Percentiles rank a stretch among this genome's conserved stretches.
Conservation (phyloP, 37 sponge, comb jelly and placozoan species). For the Corticium candelabrum region DNA sequence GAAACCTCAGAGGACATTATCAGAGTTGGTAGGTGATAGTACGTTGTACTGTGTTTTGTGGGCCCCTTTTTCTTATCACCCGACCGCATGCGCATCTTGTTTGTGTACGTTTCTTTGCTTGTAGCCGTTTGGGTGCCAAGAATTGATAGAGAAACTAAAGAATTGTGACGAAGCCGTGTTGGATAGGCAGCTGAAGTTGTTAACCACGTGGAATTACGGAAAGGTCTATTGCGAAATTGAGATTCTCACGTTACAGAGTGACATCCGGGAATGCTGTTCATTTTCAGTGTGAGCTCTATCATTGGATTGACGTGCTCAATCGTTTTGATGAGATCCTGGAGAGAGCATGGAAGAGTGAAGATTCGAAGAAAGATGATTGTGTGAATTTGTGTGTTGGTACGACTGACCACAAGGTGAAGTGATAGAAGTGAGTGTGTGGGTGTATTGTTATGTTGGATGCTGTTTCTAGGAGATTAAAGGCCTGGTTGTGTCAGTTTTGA, state of each 20-base stretch:
- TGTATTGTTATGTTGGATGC: not conserved
- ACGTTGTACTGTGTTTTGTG: not conserved
- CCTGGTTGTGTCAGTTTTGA: constrained; percentile 40
- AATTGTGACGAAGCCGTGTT: constrained; percentile 47
- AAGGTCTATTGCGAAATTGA: constrained; percentile 37
- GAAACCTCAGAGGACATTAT: constrained; percentile 58
- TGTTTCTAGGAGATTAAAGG: not conserved
- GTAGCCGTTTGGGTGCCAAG: constrained; percentile 57
- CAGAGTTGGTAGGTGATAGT: constrained; percentile 45
- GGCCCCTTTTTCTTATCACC: not conserved
- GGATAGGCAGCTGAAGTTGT: constrained; percentile 26
- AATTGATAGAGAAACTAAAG: constrained; percentile 45
- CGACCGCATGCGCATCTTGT: constrained; percentile 6
- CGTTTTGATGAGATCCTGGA: constrained; percentile 76
- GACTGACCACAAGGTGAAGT: not conserved
- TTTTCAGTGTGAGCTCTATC: constrained; percentile 90
- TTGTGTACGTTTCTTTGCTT: not conserved
- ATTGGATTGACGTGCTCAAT: constrained; percentile 94
- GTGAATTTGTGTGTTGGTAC: not conserved
- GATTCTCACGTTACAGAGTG: constrained; percentile 3
- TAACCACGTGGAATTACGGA: constrained; percentile 70
- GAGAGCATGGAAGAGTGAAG: constrained; percentile 29
- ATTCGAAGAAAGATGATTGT: not conserved
- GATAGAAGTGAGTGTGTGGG: not conserved
- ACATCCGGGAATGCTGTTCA: not conserved